Evolutionary conservation across 2,113 vertebrate species (phyloP).

Genomic region (Dicerorhinus sumatrensis): DNA sequence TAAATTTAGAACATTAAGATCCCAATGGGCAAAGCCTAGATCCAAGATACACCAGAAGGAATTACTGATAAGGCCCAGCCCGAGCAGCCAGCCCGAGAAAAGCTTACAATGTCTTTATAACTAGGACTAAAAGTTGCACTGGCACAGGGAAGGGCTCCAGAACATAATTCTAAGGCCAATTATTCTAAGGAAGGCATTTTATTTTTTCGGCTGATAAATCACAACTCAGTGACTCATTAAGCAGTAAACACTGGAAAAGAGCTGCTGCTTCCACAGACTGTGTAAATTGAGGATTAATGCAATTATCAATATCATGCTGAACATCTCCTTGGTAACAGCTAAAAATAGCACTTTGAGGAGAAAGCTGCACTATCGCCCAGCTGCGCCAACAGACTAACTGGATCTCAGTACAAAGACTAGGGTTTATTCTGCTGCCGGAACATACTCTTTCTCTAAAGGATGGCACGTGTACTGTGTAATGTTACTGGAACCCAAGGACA

Average conservation of each 20-base stretch:
- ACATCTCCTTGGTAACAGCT: slow-evolving; percentile 88
- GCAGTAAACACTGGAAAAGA: slow-evolving; percentile 80
- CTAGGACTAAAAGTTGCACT: not conserved
- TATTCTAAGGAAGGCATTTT: slow-evolving; percentile 35
- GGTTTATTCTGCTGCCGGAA: slow-evolving; percentile 55
- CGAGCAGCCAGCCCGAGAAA: not conserved
- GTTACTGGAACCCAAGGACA: slow-evolving; percentile 8
- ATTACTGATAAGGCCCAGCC: not conserved
- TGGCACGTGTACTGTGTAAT: not conserved
- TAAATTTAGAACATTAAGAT: slow-evolving; percentile 23
- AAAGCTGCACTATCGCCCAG: slow-evolving; percentile 78
- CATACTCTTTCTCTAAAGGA: slow-evolving; percentile 53
- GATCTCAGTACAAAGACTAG: slow-evolving; percentile 73
- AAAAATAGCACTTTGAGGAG: slow-evolving; percentile 83
- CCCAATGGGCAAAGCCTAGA: not conserved
- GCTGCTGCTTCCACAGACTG: slow-evolving; percentile 78
- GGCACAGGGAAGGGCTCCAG: not conserved
- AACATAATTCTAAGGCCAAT: slow-evolving; percentile 45
- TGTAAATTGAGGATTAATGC: slow-evolving; percentile 85
- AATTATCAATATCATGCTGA: slow-evolving; percentile 87
- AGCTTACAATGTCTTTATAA: not conserved
- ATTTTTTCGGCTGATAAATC: slow-evolving; percentile 48
- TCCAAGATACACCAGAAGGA: not conserved
- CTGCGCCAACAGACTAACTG: slow-evolving; percentile 78
- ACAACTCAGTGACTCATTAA: slow-evolving; percentile 68